Conservation (phyloP, 1,140 invertebrate genomes). For the Hylyphantes graminicola region DNA sequence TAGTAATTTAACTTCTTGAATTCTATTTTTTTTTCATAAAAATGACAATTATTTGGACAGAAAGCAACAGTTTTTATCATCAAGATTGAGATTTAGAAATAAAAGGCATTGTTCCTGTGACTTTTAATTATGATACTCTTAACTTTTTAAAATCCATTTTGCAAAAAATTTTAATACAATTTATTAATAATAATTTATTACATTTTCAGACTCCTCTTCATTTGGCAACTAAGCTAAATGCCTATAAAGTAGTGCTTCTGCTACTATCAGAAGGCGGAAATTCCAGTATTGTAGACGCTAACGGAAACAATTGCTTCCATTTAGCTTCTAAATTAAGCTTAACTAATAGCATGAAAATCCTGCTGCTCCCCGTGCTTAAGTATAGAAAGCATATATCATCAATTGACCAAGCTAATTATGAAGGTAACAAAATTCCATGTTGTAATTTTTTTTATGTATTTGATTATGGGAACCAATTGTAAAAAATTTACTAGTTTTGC, state of each 20-base stretch:
- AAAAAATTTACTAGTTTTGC: neutral
- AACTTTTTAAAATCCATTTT: neutral
- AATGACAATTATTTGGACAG: too few species aligned
- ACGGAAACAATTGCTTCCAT: constrained; percentile 20
- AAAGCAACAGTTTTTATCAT: neutral
- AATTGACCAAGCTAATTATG: neutral
- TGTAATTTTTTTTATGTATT: neutral
- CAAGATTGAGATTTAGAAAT: neutral
- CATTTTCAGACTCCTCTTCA: constrained; percentile 14
- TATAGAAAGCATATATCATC: neutral
- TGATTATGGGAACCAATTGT: neutral
- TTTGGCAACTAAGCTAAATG: neutral
- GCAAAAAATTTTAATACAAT: neutral
- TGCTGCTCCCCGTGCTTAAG: neutral
- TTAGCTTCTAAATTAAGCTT: neutral
- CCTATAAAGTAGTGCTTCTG: neutral
- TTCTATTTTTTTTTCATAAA: too few species aligned
- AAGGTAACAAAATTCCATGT: neutral
- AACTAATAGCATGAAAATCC: neutral
- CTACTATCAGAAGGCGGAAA: neutral
- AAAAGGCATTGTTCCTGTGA: neutral
- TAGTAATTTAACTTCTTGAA: too few species aligned
- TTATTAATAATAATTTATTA: neutral
- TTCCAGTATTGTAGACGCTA: neutral
- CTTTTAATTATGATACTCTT: neutral